Conservation (phyloP, 2,797 vertebrate species). For the Ctenosaura bakeri region DNA sequence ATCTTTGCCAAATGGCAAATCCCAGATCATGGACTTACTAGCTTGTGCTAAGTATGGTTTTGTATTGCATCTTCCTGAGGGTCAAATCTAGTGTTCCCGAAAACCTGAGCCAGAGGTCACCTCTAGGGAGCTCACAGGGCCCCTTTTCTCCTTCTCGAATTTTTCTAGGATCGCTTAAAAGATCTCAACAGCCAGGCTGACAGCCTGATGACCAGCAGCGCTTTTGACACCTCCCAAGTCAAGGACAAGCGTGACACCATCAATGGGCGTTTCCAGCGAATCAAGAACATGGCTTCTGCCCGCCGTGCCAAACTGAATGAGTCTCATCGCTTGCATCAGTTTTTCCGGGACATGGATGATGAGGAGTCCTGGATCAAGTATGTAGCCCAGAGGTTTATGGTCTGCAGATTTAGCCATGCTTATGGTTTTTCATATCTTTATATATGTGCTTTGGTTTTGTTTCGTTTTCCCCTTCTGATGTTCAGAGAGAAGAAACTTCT, state of each 20-base stretch:
- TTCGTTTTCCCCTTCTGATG: not conserved
- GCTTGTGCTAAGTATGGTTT: too few relatives aligned
- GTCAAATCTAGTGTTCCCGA: not conserved
- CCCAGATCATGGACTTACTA: not conserved
- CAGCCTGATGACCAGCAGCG: constrained; percentile 95
- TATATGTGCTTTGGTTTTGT: not conserved
- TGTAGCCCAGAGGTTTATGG: constrained; percentile 46
- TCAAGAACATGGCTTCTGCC: constrained; percentile 92
- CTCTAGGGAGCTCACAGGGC: fast-evolving
- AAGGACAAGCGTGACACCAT: constrained; percentile 95
- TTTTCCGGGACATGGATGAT: constrained; percentile 98
- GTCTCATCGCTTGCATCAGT: constrained; percentile 98
- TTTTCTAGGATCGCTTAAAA: constrained; percentile 92
- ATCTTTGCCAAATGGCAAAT: not conserved
- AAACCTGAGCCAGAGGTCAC: not conserved
- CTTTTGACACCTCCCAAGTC: constrained; percentile 95
- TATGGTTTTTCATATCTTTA: not conserved
- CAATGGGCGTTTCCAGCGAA: constrained; percentile 92
- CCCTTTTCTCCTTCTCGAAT: fast-evolving
- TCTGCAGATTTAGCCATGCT: not conserved
- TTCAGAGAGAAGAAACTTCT: constrained; percentile 95
- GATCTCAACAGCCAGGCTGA: constrained; percentile 97
- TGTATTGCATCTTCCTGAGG: not conserved
- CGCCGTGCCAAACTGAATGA: constrained; percentile 93
- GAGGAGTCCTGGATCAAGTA: constrained; percentile 99